Conservation (phyloP, 2,113 vertebrate species). For the Clupea harengus region DNA sequence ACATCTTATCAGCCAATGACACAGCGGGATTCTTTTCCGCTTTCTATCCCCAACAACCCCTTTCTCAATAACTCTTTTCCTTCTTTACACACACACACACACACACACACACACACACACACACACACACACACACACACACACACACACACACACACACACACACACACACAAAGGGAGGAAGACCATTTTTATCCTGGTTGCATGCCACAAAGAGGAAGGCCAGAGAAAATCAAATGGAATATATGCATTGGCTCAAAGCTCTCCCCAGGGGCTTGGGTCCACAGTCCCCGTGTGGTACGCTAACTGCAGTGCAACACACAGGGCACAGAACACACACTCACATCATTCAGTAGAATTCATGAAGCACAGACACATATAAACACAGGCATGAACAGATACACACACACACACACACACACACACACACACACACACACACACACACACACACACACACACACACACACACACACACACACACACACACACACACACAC, state of each 20-base stretch:
- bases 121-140: background rate
- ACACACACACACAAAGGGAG: constrained; percentile 35
- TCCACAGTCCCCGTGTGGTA: background rate
- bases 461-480: background rate
- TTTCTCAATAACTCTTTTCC: constrained; percentile 19
- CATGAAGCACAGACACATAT: background rate
- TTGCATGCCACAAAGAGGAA: constrained; percentile 58
- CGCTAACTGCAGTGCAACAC: background rate
- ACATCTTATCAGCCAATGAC: constrained; percentile 28
- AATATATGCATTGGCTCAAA: constrained; percentile 62
- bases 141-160: constrained; percentile 27
- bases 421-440: background rate
- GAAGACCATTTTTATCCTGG: constrained; percentile 49
- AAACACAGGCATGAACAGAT: background rate
- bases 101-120: constrained; percentile 42
- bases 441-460: background rate
- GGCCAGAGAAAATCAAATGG: constrained; percentile 63
- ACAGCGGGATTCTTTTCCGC: constrained; percentile 43
- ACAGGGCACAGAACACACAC: background rate
- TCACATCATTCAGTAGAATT: background rate
- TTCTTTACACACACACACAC: constrained; percentile 22
- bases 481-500: too few relatives aligned
- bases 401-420: background rate
- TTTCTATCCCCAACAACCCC: constrained; percentile 40
- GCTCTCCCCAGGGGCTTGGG: background rate